These are phyloP conservation scores for Baryphthengus martii DNA, from an alignment of 2,113 vertebrate genomes.

Conservation along the genomic window DNA sequence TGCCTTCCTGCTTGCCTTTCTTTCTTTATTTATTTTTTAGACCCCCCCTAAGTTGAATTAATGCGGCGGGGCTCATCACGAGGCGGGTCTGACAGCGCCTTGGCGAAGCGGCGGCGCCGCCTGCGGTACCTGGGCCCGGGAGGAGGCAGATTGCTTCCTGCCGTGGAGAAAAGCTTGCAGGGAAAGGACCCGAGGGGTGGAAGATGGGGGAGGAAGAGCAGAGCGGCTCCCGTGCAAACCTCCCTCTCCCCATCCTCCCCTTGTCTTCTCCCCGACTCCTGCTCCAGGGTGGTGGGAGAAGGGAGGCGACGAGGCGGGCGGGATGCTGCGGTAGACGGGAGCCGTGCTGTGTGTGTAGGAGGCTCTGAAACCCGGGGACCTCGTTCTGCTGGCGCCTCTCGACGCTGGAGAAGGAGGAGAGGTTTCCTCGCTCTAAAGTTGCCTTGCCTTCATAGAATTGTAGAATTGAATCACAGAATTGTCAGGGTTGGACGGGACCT, in stretches of 20 bases:
- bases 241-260: neutral
- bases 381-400: fast-evolving
- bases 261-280: neutral
- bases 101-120: slow-evolving; percentile 1
- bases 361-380: fast-evolving
- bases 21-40: neutral
- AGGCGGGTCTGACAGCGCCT: neutral
- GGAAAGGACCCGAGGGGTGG: neutral
- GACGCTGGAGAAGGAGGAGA: neutral
- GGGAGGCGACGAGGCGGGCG: fast-evolving
- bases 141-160: neutral
- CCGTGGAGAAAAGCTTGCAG: neutral
- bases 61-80: neutral
- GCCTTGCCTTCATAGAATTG: no score
- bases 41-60: neutral
- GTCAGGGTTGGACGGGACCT: no score
- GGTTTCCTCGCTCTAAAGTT: neutral
- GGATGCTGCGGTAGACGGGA: neutral
- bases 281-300: neutral
- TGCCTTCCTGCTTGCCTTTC: neutral
- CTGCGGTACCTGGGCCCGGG: neutral
- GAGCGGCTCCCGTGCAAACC: neutral
- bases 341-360: neutral
- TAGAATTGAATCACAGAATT: no score
- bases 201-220: neutral